These are phyloP conservation scores for Pseudorhombus dupliciocellatus DNA, from an alignment of 2,113 vertebrate genomes.

Conservation along the genomic window DNA sequence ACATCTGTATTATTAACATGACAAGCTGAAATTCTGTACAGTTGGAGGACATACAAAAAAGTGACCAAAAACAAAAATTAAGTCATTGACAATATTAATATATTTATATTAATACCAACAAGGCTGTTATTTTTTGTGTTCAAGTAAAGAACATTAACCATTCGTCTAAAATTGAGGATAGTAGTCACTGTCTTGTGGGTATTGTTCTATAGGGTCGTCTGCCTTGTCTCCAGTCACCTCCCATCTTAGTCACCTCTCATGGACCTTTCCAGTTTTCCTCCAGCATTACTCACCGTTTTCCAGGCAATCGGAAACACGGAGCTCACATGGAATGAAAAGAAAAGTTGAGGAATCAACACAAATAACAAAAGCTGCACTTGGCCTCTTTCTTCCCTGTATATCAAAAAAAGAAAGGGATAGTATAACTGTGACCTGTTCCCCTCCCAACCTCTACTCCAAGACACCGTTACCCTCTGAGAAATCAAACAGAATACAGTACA, in stretches of 20 bases:
- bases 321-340: conserved; percentile 82
- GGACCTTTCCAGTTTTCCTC: conserved; percentile 65
- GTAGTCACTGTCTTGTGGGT: conserved; percentile 67
- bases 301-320: conserved; percentile 46
- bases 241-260: conserved; percentile 2
- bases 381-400: conserved; percentile 62
- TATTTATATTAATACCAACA: conserved; percentile 85
- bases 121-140: conserved; percentile 79
- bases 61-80: conserved; percentile 66
- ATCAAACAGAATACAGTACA: conserved; percentile 85
- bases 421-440: conserved; percentile 59
- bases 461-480: conserved; percentile 74
- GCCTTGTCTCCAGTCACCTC: conserved; percentile 34
- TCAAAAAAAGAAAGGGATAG: conserved; percentile 56
- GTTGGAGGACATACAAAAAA: conserved; percentile 75
- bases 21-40: conserved; percentile 80
- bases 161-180: conserved; percentile 77
- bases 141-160: conserved; percentile 79
- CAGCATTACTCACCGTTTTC: conserved; percentile 65
- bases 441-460: conserved; percentile 55
- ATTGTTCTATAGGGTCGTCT: conserved; percentile 44
- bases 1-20: conserved; percentile 73
- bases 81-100: conserved; percentile 81
- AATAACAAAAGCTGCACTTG: conserved; percentile 64
- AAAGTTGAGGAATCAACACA: conserved; percentile 74